Conservation (phyloP, 2,888 invertebrate genomes). For the Ormyrus labotus region DNA sequence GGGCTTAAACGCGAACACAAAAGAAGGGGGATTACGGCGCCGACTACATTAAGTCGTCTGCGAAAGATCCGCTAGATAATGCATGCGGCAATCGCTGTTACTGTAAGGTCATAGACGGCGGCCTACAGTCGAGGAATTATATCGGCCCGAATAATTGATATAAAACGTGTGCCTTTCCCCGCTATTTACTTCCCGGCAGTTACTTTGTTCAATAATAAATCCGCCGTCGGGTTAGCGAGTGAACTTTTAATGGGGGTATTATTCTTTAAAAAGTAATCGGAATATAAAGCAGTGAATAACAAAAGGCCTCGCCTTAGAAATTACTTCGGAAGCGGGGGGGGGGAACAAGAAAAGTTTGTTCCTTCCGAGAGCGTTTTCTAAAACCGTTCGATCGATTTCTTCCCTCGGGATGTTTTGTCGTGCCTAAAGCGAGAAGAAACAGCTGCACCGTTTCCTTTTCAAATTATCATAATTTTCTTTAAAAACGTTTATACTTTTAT, state of each 20-base stretch:
- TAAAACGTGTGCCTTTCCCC: too few species aligned
- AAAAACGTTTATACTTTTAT: not conserved
- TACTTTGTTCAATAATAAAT: too few species aligned
- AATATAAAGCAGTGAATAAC: not conserved
- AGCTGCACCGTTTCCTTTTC: not conserved
- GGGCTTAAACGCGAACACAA: slow-evolving; percentile 1
- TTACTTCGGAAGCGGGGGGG: too few species aligned
- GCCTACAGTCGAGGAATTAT: too few species aligned
- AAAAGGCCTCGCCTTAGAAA: too few species aligned
- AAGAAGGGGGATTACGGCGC: slow-evolving; percentile 31
- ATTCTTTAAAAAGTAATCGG: too few species aligned
- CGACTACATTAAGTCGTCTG: slow-evolving; percentile 50
- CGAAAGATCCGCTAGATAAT: slow-evolving; percentile 14
- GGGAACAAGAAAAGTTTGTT: slow-evolving; percentile 3
- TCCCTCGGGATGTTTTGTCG: slow-evolving; percentile 22
- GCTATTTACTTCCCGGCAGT: too few species aligned
- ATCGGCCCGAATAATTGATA: too few species aligned
- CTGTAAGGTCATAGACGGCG: not conserved
- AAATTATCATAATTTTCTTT: slow-evolving; percentile 18
- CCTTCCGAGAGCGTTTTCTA: slow-evolving; percentile 12
- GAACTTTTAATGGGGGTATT: too few species aligned
- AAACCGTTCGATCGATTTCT: slow-evolving; percentile 16
- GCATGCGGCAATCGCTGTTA: not conserved
- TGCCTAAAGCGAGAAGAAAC: not conserved
- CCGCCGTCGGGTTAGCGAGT: too few species aligned